Base-by-base conservation (phyloP, 1,140 invertebrate species). In the Conus ventricosus region DNA sequence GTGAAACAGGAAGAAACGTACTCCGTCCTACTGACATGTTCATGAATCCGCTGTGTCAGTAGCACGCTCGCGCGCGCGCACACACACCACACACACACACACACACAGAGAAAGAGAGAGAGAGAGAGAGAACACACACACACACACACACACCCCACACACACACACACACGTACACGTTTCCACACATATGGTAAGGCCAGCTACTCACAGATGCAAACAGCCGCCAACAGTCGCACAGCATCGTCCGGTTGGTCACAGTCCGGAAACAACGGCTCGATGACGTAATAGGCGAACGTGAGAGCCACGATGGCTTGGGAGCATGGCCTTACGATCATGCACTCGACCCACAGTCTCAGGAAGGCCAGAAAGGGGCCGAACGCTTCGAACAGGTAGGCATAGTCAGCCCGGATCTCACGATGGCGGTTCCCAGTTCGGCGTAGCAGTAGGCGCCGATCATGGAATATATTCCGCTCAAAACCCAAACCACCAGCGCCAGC, bases 401-500 rank as follows among this genome's bases (percentile, higher is more conserved):
- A 95, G 88, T 95, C 94, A 0, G 93, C 94, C 95, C 94, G 8
- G 94, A 95, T 83, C 93, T 89, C 27, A 91, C 89, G 55, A 95
- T 95, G 1, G 91, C 91, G 10, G 93, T 94, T 63, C 95, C 95
- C 11, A 95, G 91, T 91, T 95, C 95, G 1, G 94, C 92, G 90
- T 95, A 94, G 89, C 94, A 94, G 86, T 93, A 94, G 51, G 94
- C 93, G 55, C 95, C 95, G 90, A 98, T 95, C 92, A 98, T 96
- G 2, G 98, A 98, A 87, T 98, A 96, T 4, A 97, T 89, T 86
- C 98, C 98, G 93, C 97, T 98, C 4, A 96, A 94, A 10, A 96
- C 95, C 98, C 98, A 99, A 55, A 98, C 96, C 17, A 98, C 95
- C 1, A 99, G 95, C 91, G 97, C 97, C 89, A 98, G 95, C n/a